Percentiles rank a stretch among this genome's conserved stretches.
Evolutionary conservation across 37 sponge, comb jelly and placozoan species (phyloP).

Genomic region (Oscarella lobularis): DNA sequence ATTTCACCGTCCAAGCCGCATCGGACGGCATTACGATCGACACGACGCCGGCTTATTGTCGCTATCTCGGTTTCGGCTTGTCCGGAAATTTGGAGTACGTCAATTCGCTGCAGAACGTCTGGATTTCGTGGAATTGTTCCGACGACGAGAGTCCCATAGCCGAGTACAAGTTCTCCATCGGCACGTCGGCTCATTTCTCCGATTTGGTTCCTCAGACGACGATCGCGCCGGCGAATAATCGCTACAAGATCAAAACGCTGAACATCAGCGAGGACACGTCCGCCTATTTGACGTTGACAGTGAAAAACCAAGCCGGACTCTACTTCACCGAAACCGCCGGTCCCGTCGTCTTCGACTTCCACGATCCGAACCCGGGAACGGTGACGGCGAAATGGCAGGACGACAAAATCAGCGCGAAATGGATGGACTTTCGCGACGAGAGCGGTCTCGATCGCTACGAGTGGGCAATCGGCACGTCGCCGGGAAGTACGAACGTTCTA

Average conservation of each 20-base stretch:
- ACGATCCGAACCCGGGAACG: neutral
- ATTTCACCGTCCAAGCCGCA: neutral
- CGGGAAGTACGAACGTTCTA: neutral
- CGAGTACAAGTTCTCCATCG: neutral
- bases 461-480: conserved; percentile 2
- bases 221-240: neutral
- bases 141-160: neutral
- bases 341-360: neutral
- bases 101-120: neutral
- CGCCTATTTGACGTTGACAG: neutral
- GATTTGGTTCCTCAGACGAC: neutral
- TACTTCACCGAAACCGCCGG: neutral
- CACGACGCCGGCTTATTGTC: neutral
- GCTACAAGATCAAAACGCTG: neutral
- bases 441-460: conserved; percentile 4
- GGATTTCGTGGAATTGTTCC: neutral
- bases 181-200: neutral
- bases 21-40: neutral
- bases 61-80: neutral
- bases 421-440: neutral
- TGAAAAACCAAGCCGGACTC: neutral
- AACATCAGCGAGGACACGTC: neutral
- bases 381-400: neutral
- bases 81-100: neutral
- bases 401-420: neutral